Evolutionary conservation across 2,888 invertebrate genomes (phyloP), one percentile per base, ranked within the genome.

Genomic region (Himalopsyche kuldschensis): DNA sequence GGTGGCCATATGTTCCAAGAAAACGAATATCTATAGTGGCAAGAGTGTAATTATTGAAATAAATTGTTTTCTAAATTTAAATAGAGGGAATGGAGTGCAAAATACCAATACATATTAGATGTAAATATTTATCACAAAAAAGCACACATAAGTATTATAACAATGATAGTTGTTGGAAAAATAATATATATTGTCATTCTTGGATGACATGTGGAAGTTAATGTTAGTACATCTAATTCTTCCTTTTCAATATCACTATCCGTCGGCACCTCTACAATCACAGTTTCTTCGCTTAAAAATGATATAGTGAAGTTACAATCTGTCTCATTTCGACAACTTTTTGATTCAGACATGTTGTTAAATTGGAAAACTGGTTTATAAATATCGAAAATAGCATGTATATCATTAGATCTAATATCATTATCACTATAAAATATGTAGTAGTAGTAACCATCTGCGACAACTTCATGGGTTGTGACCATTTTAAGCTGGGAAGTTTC

Each of bases 391-490:
- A 96, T 93, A 6, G 95, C 96, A 90, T 96, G 95, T 87, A 97
- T 95, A 88, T 96, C 95, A 89, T 97, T 97, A 78, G 92, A 93
- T 11, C 95, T 94, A 87, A 94, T 91, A 89, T 96, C 96, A 90
- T 97, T 96, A 89, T 97, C 96, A 87, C 96, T 96, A 88, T 96
- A 97, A 90, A 97, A 97, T 87, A 97, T 96, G 87, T 97, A 97
- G 90, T 97, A 97, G 89, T 97, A 97, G 90, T 97, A 97, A 8
- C 96, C 97, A 88, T 96, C 95, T 79, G 93, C 91, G 48, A 93
- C 91, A 31, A 97, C 95, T 86, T 95, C 93, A 87, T 97, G 96
- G 83, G 92, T 93, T 0, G 94, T 93, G 85, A 93, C 91, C 91
- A 96, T 94, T 89, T 91, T 91, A 10, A 91, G 88, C 86, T 95